Evolutionary conservation across 2,888 invertebrate species (phyloP), one percentile per base, ranked within the genome.

Genomic region (Dryocosmus kuriphilus): DNA sequence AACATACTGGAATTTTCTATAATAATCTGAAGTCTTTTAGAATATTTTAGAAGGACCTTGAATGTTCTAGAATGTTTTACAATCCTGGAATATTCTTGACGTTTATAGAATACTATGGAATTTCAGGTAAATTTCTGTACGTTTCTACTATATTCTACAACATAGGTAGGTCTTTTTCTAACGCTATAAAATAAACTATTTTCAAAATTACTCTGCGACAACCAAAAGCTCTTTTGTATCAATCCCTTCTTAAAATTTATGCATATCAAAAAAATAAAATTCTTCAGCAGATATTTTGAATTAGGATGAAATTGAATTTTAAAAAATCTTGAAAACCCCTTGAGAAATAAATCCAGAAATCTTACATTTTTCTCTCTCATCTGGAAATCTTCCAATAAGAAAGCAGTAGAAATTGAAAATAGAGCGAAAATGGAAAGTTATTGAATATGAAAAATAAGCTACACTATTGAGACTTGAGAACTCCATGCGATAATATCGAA

Each of bases 371-470:
- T 19, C 41, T 41, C 27, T 41, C 41, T 27, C 19, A 4, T 62
- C 24, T 65, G 41, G 65, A 65, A 41, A 27, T 8, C 16, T 41
- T 27, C 65, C 41, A 65, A 65, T 16, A 27, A 46, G 14, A 38
- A 67, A 46, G 67, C 24, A 55, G 55, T 22, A 67, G 24, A 67
- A 65, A 41, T 67, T 27, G 41, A 41, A 1, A 41, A 27, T 16
- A 16, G 16, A 22, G 16, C 4, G 3, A 16, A 14, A 61, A 30
- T 61, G 61, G 30, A 61, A 61, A 61, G 24, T 62, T 32, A 62
- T 62, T 62, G 62, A n/a, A n/a, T 32, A 8, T 30, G 27, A 67
- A 67, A 67, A 46, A 55, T 22, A 22, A n/a, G 22, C 9, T 46
- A 30, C 67, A 24, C 27, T 67, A 24, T 27, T 41, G 41, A 1